Evolutionary conservation across 2,113 vertebrate genomes (phyloP).

Genomic region (Carollia perspicillata): DNA sequence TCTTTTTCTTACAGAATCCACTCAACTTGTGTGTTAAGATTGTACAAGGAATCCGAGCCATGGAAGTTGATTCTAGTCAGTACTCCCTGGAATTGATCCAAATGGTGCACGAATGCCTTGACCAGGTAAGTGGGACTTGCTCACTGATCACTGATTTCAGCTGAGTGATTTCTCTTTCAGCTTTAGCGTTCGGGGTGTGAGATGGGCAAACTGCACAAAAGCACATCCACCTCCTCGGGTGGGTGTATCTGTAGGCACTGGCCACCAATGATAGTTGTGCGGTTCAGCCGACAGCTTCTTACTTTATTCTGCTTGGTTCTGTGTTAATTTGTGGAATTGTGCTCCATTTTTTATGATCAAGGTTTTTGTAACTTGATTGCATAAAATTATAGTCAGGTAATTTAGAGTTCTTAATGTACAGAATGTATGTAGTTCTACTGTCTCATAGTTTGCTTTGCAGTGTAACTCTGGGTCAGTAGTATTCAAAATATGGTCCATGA

Average conservation of each 20-base stretch:
- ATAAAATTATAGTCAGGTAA: slow-evolving; percentile 22
- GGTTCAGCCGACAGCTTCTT: background rate
- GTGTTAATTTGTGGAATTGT: slow-evolving; percentile 27
- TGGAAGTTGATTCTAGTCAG: slow-evolving; percentile 92
- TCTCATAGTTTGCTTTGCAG: background rate
- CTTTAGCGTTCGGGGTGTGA: background rate
- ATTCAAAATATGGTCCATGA: background rate
- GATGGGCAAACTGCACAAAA: background rate
- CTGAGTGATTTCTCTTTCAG: background rate
- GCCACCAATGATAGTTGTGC: background rate
- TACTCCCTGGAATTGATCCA: slow-evolving; percentile 91
- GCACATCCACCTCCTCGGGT: background rate
- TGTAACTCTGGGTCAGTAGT: background rate
- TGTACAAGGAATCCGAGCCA: slow-evolving; percentile 96
- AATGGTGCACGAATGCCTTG: slow-evolving; percentile 92
- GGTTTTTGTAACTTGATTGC: slow-evolving; percentile 1
- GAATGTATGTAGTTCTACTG: background rate
- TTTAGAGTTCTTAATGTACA: slow-evolving; percentile 17
- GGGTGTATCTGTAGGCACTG: background rate
- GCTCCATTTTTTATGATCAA: slow-evolving; percentile 28
- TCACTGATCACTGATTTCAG: background rate
- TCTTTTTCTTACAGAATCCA: slow-evolving; percentile 88
- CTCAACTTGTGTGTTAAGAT: slow-evolving; percentile 99
- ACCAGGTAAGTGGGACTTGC: slow-evolving; percentile 86
- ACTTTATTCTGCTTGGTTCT: background rate